Evolutionary conservation across 92 coral and sea anemone species (phyloP).

Genomic region (Porites cylindrica): DNA sequence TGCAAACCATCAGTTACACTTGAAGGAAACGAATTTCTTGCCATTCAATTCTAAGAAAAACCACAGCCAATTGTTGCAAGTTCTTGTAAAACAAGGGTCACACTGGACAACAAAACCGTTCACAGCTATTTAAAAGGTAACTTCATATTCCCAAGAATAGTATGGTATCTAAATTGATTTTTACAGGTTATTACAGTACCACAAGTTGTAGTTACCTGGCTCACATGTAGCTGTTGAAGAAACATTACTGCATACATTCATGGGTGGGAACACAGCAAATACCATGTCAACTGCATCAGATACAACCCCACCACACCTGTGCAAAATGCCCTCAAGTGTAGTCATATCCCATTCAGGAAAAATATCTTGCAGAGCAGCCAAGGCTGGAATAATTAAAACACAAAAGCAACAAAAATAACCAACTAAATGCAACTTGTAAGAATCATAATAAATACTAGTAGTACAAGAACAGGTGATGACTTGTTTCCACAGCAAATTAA

Average conservation of each 20-base stretch:
- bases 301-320: constrained; percentile 30
- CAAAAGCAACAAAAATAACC: constrained; percentile 10
- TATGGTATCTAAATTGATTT: constrained; percentile 16
- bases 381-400: constrained; percentile 16
- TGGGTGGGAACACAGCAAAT: constrained; percentile 12
- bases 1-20: constrained; percentile 15
- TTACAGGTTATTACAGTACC: constrained; percentile 20
- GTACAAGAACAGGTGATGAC: constrained; percentile 12
- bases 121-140: constrained; percentile 6
- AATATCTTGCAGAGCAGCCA: constrained; percentile 25
- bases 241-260: constrained; percentile 22
- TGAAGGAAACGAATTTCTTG: constrained; percentile 8
- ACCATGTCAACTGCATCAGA: constrained; percentile 28
- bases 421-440: constrained; percentile 17
- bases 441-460: background rate
- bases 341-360: constrained; percentile 28
- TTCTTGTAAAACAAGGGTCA: constrained; percentile 16
- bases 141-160: constrained; percentile 9
- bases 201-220: constrained; percentile 13
- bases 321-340: constrained; percentile 21
- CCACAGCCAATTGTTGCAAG: constrained; percentile 14
- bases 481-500: constrained; percentile 19
- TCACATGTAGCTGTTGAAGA: constrained; percentile 10
- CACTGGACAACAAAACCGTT: constrained; percentile 14
- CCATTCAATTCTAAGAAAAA: constrained; percentile 9